phyloP scores from a whole-genome alignment of 35 echinoderm and acorn worm species.

The Patiria miniata region DNA sequence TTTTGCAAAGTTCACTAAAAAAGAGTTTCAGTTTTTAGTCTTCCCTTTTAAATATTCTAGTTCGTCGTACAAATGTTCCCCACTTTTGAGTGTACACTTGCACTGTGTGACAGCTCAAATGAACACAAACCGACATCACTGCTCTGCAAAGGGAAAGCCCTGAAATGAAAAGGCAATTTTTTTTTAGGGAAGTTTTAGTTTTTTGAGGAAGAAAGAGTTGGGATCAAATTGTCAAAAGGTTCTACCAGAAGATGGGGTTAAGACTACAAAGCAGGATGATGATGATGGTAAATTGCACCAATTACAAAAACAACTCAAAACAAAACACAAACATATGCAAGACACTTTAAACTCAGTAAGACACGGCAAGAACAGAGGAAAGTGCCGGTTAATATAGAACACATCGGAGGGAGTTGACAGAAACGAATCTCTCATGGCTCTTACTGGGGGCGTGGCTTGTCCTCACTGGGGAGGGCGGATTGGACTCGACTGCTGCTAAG shows the following conservation, averaged over 20 bases:
- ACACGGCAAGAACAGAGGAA: not conserved
- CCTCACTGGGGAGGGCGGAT: conserved; percentile 10
- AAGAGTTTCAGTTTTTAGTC: too few species aligned
- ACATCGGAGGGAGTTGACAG: not conserved
- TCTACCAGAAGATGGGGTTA: not conserved
- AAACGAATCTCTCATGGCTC: not conserved
- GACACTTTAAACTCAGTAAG: not conserved
- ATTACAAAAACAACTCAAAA: not conserved
- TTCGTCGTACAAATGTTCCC: too few species aligned
- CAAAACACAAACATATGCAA: not conserved
- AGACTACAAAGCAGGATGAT: not conserved
- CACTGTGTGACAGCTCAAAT: too few species aligned
- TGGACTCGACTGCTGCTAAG: conserved; percentile 5
- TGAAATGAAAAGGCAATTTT: too few species aligned
- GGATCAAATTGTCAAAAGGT: too few species aligned
- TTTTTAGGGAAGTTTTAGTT: too few species aligned
- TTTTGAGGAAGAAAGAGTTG: too few species aligned
- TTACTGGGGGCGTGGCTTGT: conserved; percentile 29
- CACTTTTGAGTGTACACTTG: too few species aligned
- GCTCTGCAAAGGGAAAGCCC: too few species aligned
- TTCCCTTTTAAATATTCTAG: too few species aligned
- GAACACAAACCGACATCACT: too few species aligned
- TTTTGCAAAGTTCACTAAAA: too few species aligned
- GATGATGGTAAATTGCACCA: not conserved
- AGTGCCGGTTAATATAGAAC: not conserved